These are phyloP conservation scores for Dryococelus australis DNA, from an alignment of 2,888 invertebrate genomes.

Conservation along the genomic window DNA sequence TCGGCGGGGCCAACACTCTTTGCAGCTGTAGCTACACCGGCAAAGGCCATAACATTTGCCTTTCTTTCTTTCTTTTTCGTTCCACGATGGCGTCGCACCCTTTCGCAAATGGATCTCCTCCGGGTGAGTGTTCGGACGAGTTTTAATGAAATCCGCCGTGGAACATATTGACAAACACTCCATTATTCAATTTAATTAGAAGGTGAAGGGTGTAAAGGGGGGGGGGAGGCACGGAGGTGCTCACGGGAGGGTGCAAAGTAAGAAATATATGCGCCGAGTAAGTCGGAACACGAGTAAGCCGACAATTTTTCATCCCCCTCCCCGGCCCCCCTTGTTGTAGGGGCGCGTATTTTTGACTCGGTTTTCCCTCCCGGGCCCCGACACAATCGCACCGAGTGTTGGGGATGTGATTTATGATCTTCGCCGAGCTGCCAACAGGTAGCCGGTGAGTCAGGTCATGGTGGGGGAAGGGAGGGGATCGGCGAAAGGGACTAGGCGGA, in stretches of 20 bases:
- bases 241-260: slow-evolving; percentile 5
- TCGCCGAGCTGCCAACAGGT: slow-evolving; percentile 20
- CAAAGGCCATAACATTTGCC: background rate
- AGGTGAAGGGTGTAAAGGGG: background rate
- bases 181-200: slow-evolving; percentile 27
- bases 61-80: background rate
- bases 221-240: background rate
- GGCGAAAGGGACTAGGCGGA: background rate
- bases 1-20: background rate
- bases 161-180: slow-evolving; percentile 31
- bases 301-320: slow-evolving; percentile 20
- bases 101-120: background rate
- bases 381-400: slow-evolving; percentile 23
- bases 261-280: slow-evolving; percentile 10
- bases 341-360: slow-evolving; percentile 18
- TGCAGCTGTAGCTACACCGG: background rate
- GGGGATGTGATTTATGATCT: slow-evolving; percentile 18
- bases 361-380: slow-evolving; percentile 17
- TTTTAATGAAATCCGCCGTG: slow-evolving; percentile 22
- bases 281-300: background rate
- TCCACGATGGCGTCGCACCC: background rate
- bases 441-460: background rate
- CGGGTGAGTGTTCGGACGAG: background rate
- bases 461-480: background rate
- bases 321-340: background rate